Percentiles rank a stretch among this genome's conserved stretches.
Evolutionary conservation across 2,113 vertebrate species (phyloP).

Genomic region (Lates calcarifer): DNA sequence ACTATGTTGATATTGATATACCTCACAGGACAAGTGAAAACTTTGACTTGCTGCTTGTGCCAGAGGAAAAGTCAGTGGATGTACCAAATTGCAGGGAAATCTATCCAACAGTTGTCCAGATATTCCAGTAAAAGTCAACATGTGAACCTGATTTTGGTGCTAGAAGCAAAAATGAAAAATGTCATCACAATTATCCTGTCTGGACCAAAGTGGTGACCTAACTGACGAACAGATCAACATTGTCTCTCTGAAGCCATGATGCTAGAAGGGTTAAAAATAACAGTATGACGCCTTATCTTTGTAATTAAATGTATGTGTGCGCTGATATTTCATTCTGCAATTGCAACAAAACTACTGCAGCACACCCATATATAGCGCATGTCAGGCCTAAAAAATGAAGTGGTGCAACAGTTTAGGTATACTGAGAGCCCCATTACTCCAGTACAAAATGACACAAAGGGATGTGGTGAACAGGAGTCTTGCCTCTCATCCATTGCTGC

Average conservation of each 20-base stretch:
- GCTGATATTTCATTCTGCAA: not conserved
- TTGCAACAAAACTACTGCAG: not conserved
- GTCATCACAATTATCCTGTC: not conserved
- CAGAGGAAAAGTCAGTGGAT: too few relatives aligned
- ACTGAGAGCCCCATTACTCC: not conserved
- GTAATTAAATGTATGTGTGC: not conserved
- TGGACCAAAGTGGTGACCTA: not conserved
- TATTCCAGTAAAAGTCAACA: not conserved
- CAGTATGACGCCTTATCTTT: conserved; percentile 2
- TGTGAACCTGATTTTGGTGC: too few relatives aligned
- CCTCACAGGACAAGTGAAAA: too few relatives aligned
- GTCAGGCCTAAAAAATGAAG: not conserved
- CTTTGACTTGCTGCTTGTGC: too few relatives aligned
- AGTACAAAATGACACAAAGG: not conserved
- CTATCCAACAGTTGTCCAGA: not conserved
- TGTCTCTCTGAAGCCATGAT: not conserved
- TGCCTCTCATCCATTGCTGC: not conserved
- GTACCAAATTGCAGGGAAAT: too few relatives aligned
- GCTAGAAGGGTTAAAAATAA: too few relatives aligned
- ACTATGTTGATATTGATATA: too few relatives aligned
- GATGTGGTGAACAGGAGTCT: not conserved
- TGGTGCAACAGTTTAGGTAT: not conserved
- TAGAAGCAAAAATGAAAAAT: too few relatives aligned
- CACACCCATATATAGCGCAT: not conserved
- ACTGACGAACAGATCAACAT: not conserved